Base-by-base conservation (phyloP, 2,888 invertebrate species). In the Osmoderma eremita region DNA sequence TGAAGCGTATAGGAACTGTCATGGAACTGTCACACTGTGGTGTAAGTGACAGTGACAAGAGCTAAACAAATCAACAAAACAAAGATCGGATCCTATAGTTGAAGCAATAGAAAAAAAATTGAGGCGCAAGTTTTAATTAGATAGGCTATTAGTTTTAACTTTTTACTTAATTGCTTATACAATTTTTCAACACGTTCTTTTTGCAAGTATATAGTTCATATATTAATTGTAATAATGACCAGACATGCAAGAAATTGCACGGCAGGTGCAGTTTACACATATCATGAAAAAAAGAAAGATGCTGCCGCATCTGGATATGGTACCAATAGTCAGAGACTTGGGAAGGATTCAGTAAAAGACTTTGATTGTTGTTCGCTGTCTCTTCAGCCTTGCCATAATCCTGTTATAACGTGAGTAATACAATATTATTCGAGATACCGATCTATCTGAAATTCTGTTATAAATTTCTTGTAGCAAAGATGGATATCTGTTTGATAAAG, bases 351-450 rank as follows among this genome's bases (percentile, higher is more conserved):
- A 0, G 89, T 97, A 2, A 93, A 95, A 83, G 95, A 93, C 78
- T 99, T 98, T 81, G 99, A 99, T 82, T 97, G 97, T 79, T 99
- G 99, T 81, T 97, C 95, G 69, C 83, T 99, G 64, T 97, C 97
- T 1, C 84, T 99, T 67, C 99, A 99, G 79, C 98, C 99, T 0
- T 99, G 98, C 79, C 88, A 92, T 75, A 90, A 94, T 82, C 97
- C 98, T 24, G 94, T 98, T 0, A 85, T 98, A 39, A 94, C 94
- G 90, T 91, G 83, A 83, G 87, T 84, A 63, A 45, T 38, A 51
- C 63, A 20, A 45, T 2, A 15, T 22, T 58, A 10, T 20, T 12
- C n/a, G n/a, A n/a, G n/a, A 8, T 38, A 17, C 5, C 38, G n/a
- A n/a, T 10, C 15, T 58, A 2, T 24, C 10, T 30, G 3, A 38